Base-by-base conservation (phyloP, 37 sponge, comb jelly and placozoan genomes). In the Spongilla lacustris region DNA sequence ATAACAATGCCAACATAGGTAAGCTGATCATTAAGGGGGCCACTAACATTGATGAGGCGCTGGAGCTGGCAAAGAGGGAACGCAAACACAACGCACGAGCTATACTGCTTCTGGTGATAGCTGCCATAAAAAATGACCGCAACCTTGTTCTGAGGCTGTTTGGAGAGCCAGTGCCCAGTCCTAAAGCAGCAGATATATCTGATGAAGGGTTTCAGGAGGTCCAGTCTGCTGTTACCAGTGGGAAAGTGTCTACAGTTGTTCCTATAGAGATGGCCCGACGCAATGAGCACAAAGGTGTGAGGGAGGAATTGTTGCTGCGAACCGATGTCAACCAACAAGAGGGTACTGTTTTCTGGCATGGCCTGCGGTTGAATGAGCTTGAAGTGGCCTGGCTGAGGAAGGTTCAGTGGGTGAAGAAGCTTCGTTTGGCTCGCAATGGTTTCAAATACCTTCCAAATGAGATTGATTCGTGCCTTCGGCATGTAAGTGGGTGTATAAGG, bases 211-310 rank as follows among this genome's bases (percentile, higher is more conserved):
- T 88, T 38, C 70, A 22, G 24, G 76, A 83, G 32, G 81, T 88
- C 22, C 84, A 92, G 50, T 33, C 74, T 35, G 81, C 72, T 70
- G 85, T 88, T 22, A 4, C 4, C 2, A 35, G 24, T 67, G 87
- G 86, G 29, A 77, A 77, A 25, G 67, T 91, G 33, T 81, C 91
- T 58, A 91, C 91, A 0, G 82, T 78, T 8, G 81, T 81, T 77
- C 86, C 91, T 27, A 82, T 91, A 2, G 92, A 95, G 66, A 83
- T 95, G 34, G 92, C 91, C 26, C 88, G 92, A 31, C 68, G 93
- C 11, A 68, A 77, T 2, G 50, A 85, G 1, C 31, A 86, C 31
- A 46, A 26, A 0, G 27, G 24, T 26, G 92, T 89, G 0, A 69
- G 81, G 31, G 87, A 92, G 50, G 92, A 95, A 80, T 86, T 95